Conservation (phyloP, 2,888 invertebrate species). For the Ophion ellenae region DNA sequence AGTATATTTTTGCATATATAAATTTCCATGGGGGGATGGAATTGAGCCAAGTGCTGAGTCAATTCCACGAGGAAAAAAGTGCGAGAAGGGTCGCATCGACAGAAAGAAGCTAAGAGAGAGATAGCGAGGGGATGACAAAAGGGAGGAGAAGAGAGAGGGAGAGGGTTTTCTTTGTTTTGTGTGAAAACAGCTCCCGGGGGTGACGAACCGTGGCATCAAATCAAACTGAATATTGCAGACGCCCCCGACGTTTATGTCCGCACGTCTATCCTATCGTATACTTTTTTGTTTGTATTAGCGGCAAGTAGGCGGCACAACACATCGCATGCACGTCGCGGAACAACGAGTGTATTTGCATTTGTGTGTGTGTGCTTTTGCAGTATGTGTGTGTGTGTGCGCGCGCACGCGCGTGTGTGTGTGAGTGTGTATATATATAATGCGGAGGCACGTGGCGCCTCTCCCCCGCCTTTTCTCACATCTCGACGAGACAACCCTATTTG, state of each 20-base stretch:
- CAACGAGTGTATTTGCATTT: slow-evolving; percentile 25
- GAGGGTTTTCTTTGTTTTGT: slow-evolving; percentile 81
- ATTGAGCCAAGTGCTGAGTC: no score
- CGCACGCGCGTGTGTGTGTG: neutral
- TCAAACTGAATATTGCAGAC: slow-evolving; percentile 76
- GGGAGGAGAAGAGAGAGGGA: slow-evolving; percentile 70
- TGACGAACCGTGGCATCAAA: slow-evolving; percentile 79
- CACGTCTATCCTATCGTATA: slow-evolving; percentile 36
- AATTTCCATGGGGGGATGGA: no score
- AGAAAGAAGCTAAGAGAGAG: neutral
- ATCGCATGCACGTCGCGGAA: slow-evolving; percentile 2
- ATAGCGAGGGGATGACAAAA: slow-evolving; percentile 31
- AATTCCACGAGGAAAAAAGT: neutral
- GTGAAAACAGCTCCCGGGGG: slow-evolving; percentile 78
- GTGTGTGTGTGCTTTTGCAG: no score
- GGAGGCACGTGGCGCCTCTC: slow-evolving; percentile 38
- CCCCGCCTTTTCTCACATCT: neutral
- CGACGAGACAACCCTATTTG: slow-evolving; percentile 25
- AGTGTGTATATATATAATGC: slow-evolving; percentile 13
- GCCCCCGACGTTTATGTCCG: slow-evolving; percentile 48
- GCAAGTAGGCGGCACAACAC: slow-evolving; percentile 5
- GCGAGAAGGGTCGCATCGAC: neutral
- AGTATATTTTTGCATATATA: no score
- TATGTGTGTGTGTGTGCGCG: slow-evolving; percentile 12
- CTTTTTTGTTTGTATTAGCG: slow-evolving; percentile 40